Conservation (phyloP, 2,888 invertebrate species). For the Caenorhabditis doughertyi region DNA sequence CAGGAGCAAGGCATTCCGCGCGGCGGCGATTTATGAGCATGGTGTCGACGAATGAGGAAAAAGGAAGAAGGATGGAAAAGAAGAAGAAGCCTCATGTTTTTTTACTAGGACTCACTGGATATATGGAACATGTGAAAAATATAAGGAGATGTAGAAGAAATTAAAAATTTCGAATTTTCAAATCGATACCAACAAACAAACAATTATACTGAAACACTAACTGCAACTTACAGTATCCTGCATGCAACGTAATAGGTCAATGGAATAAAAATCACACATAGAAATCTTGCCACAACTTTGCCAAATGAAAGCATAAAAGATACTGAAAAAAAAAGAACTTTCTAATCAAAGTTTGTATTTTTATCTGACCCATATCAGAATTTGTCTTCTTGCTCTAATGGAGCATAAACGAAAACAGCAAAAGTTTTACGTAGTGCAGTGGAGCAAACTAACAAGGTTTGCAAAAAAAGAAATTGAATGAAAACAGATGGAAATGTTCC, state of each 20-base stretch:
- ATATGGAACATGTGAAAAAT: neutral
- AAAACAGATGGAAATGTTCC: slow-evolving; percentile 22
- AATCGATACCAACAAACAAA: neutral
- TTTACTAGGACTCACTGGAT: neutral
- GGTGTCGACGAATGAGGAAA: slow-evolving; percentile 13
- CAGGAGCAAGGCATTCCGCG: slow-evolving; percentile 39
- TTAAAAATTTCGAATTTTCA: neutral
- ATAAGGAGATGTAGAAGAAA: neutral
- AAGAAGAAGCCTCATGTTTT: slow-evolving; percentile 13
- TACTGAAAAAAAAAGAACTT: no score
- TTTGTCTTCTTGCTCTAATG: slow-evolving; percentile 30
- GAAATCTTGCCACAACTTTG: no score
- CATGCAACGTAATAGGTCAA: no score
- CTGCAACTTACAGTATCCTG: no score
- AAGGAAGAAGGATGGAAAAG: neutral
- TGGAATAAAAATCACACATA: no score
- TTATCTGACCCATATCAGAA: neutral
- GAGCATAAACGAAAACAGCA: slow-evolving; percentile 12
- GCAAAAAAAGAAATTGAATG: slow-evolving; percentile 22
- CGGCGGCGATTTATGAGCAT: slow-evolving; percentile 45
- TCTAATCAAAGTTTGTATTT: neutral
- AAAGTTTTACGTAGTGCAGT: slow-evolving; percentile 11
- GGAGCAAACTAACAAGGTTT: slow-evolving; percentile 47
- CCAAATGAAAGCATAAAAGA: no score
- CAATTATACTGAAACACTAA: no score